phyloP scores from a whole-genome alignment of 2,113 vertebrate genomes.

The Pachycephala philippinensis region DNA sequence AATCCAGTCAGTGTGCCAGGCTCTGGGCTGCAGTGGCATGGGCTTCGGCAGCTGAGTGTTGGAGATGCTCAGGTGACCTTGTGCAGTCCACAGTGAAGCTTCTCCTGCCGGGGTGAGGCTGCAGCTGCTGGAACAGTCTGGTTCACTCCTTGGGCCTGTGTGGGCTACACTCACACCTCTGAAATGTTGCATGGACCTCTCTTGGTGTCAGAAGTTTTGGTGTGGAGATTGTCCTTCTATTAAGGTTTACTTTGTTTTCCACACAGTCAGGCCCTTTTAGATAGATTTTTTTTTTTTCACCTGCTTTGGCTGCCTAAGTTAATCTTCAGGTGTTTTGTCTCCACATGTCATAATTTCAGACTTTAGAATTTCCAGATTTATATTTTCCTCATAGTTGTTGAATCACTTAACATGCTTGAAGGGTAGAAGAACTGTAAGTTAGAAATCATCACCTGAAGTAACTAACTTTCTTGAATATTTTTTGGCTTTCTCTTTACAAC shows the following conservation, averaged over 20 bases:
- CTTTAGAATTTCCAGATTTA: neutral
- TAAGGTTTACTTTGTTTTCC: neutral
- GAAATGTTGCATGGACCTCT: neutral
- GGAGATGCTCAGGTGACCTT: neutral
- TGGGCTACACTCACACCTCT: neutral
- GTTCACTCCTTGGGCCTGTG: neutral
- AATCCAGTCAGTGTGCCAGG: neutral
- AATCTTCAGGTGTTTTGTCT: neutral
- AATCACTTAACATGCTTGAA: rapidly evolving
- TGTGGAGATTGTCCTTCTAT: neutral
- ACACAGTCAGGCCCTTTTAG: rapidly evolving
- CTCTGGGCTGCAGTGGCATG: neutral
- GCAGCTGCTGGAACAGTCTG: neutral
- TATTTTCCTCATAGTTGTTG: neutral
- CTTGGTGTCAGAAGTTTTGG: neutral
- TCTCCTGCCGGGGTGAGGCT: neutral
- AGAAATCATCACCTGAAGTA: neutral
- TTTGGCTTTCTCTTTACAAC: neutral
- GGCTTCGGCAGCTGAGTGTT: neutral
- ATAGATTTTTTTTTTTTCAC: neutral
- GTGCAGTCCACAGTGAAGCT: neutral
- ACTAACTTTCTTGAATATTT: neutral
- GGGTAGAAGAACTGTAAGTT: neutral
- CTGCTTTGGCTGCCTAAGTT: neutral
- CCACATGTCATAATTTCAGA: neutral